Percentiles rank a stretch among this genome's conserved stretches.
phyloP scores from a whole-genome alignment of 2,888 invertebrate genomes.

The Volucella bombylans region DNA sequence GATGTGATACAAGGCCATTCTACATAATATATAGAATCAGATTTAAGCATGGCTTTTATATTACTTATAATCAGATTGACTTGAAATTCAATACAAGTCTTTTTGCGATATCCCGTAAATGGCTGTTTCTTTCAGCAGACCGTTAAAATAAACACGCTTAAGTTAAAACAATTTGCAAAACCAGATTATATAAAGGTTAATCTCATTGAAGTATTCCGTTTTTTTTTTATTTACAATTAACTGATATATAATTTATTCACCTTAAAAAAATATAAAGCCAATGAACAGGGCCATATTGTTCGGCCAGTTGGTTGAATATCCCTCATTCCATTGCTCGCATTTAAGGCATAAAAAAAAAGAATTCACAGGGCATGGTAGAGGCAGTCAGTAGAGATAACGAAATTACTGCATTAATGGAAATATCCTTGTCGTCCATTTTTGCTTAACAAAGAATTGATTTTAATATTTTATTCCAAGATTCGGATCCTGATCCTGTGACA shows the following conservation, averaged over 20 bases:
- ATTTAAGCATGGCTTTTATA: too few relatives aligned
- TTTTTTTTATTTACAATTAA: neutral
- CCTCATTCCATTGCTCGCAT: constrained; percentile 4
- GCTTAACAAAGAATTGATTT: constrained; percentile 29
- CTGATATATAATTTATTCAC: neutral
- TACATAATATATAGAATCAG: too few relatives aligned
- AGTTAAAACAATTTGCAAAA: too few relatives aligned
- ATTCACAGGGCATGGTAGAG: constrained; percentile 28
- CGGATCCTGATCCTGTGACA: neutral
- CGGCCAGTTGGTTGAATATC: constrained; percentile 3
- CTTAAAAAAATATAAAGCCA: neutral
- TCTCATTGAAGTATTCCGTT: too few relatives aligned
- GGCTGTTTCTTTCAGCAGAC: too few relatives aligned
- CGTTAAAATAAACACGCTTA: too few relatives aligned
- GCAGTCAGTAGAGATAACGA: constrained; percentile 37
- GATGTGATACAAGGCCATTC: too few relatives aligned
- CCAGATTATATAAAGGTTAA: too few relatives aligned
- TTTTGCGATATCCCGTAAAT: too few relatives aligned
- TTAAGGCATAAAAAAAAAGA: constrained; percentile 12
- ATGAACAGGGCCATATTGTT: neutral
- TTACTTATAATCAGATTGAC: too few relatives aligned
- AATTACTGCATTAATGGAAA: constrained; percentile 40
- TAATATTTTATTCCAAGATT: constrained; percentile 6
- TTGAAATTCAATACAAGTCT: too few relatives aligned
- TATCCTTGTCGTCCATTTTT: constrained; percentile 28